Conservation (phyloP, 1,140 invertebrate species). For the Drepana arcuata region DNA sequence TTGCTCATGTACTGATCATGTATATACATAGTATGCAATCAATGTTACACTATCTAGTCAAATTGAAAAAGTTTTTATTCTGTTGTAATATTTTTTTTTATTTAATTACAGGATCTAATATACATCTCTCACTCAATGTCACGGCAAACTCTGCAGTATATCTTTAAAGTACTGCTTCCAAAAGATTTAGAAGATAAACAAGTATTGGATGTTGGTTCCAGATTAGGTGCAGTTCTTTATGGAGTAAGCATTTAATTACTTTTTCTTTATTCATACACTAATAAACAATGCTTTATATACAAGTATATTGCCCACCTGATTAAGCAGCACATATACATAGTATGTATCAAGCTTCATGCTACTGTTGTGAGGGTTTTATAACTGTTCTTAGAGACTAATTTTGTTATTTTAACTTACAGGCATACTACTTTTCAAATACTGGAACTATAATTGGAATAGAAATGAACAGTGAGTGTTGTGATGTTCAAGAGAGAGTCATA, state of each 20-base stretch:
- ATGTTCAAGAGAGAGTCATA: constrained; percentile 75
- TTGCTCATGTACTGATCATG: no score
- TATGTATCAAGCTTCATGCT: no score
- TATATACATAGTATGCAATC: no score
- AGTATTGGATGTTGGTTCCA: constrained; percentile 80
- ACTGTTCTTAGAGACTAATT: neutral
- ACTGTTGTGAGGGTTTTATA: neutral
- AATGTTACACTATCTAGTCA: no score
- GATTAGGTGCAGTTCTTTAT: constrained; percentile 80
- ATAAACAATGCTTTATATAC: no score
- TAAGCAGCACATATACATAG: no score
- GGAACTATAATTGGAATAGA: constrained; percentile 78
- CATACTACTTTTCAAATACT: constrained; percentile 76
- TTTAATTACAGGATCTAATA: constrained; percentile 64
- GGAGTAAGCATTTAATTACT: constrained; percentile 68
- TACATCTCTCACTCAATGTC: constrained; percentile 81
- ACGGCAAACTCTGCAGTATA: constrained; percentile 73
- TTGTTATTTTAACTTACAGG: constrained; percentile 68
- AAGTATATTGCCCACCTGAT: no score
- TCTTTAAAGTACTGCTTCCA: constrained; percentile 77
- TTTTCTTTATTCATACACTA: no score
- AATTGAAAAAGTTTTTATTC: constrained; percentile 7
- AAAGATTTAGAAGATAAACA: constrained; percentile 73
- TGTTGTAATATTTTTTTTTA: constrained; percentile 8
- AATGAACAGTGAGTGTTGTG: constrained; percentile 79